A percentile compares a stretch with the other conserved stretches of the same genome.
phyloP scores from a whole-genome alignment of 2,113 vertebrate genomes.

The Micronycteris hirsuta region DNA sequence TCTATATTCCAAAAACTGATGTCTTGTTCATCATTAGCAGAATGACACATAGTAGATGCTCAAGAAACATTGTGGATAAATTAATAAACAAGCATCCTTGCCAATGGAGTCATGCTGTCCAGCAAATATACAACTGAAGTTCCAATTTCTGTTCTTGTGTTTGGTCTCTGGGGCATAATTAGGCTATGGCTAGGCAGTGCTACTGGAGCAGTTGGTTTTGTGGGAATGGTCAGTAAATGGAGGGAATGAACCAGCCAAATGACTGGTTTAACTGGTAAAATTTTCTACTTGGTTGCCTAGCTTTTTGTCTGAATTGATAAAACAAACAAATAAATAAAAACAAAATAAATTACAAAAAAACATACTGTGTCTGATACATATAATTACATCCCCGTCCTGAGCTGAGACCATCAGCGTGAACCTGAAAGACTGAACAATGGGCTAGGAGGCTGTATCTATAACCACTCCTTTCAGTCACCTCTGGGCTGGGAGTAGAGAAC shows the following conservation, averaged over 20 bases:
- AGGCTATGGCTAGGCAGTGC: neutral
- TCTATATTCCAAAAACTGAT: neutral
- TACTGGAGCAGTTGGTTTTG: neutral
- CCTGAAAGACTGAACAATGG: neutral
- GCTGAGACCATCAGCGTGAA: neutral
- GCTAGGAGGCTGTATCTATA: neutral
- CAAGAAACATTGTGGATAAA: neutral
- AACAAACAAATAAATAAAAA: constrained; percentile 3
- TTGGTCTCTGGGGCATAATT: neutral
- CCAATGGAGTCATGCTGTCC: neutral
- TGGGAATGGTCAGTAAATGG: neutral
- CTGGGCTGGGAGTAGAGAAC: neutral
- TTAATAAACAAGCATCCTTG: neutral
- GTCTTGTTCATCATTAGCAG: neutral
- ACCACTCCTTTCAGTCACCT: neutral
- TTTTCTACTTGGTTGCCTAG: neutral
- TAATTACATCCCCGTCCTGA: neutral
- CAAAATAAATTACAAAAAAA: neutral
- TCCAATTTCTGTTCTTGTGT: neutral
- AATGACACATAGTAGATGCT: neutral
- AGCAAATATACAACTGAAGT: neutral
- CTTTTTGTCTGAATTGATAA: neutral
- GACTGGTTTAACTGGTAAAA: neutral
- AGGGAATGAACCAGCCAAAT: neutral
- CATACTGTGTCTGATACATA: neutral